Percentiles rank a stretch among this genome's conserved stretches.
Evolutionary conservation across 2,113 vertebrate species (phyloP).

Genomic region (Gorilla gorilla): DNA sequence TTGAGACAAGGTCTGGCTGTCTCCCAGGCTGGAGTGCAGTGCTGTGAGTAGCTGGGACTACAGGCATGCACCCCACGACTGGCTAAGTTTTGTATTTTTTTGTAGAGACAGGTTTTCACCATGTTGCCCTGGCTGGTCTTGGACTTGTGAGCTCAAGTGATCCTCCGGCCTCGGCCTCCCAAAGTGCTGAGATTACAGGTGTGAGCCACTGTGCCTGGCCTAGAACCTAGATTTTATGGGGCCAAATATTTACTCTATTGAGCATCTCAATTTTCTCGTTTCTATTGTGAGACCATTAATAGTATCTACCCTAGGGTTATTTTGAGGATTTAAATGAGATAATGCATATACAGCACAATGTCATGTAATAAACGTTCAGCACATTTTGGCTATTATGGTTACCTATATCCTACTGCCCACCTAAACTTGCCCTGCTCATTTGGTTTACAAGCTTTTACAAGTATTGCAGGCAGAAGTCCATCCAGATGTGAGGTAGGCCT

Average conservation of each 20-base stretch:
- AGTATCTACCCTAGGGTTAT: neutral
- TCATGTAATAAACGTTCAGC: neutral
- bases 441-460: neutral
- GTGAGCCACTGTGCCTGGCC: no score
- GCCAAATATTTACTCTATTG: neutral
- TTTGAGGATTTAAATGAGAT: neutral
- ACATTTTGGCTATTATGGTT: neutral
- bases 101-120: no score
- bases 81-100: no score
- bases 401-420: neutral
- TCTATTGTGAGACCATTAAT: neutral
- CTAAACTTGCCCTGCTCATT: neutral
- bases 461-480: neutral
- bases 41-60: no score
- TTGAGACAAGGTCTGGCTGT: no score
- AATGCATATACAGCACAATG: neutral
- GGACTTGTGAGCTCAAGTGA: no score
- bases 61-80: no score
- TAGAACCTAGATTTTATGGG: neutral
- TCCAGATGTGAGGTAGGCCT: neutral
- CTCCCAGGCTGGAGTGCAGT: no score
- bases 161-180: no score
- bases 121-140: no score
- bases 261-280: slow-evolving; percentile 11
- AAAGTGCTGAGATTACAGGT: no score